These are phyloP conservation scores for Metaphire vulgaris DNA, from an alignment of 1,140 invertebrate species.

Conservation along the genomic window DNA sequence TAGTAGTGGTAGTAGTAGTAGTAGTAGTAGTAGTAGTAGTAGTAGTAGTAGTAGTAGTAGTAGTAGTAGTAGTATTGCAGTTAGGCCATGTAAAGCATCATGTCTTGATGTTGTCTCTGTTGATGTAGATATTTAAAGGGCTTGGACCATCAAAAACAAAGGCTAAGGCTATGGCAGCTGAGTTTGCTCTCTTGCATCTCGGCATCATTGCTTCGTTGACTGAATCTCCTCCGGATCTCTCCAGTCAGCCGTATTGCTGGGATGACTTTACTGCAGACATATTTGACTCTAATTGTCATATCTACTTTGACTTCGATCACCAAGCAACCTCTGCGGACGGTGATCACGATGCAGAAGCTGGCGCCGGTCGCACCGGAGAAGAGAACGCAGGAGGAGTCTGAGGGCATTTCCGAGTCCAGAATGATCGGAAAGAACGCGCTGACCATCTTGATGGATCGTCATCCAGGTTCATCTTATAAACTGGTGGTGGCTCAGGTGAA, in stretches of 20 bases:
- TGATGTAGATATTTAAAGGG: slow-evolving; percentile 7
- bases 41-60: neutral
- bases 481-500: neutral
- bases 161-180: slow-evolving; percentile 13
- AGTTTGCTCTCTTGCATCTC: slow-evolving; percentile 1
- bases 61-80: neutral
- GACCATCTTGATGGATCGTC: slow-evolving; percentile 2
- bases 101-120: neutral
- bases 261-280: slow-evolving; percentile 18
- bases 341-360: neutral
- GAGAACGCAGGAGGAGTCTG: neutral
- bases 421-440: slow-evolving; percentile 16
- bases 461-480: slow-evolving; percentile 1
- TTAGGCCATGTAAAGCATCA: neutral
- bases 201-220: neutral
- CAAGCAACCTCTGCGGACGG: neutral
- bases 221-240: neutral
- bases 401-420: neutral
- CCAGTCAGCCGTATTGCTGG: slow-evolving; percentile 4
- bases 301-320: slow-evolving; percentile 7
- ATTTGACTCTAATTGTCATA: neutral
- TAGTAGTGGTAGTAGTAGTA: slow-evolving; percentile 1
- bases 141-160: slow-evolving; percentile 14
- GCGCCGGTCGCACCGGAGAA: slow-evolving; percentile 1
- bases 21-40: slow-evolving; percentile 2